phyloP scores from a whole-genome alignment of 2,888 invertebrate genomes.

The Conomelus anceps region DNA sequence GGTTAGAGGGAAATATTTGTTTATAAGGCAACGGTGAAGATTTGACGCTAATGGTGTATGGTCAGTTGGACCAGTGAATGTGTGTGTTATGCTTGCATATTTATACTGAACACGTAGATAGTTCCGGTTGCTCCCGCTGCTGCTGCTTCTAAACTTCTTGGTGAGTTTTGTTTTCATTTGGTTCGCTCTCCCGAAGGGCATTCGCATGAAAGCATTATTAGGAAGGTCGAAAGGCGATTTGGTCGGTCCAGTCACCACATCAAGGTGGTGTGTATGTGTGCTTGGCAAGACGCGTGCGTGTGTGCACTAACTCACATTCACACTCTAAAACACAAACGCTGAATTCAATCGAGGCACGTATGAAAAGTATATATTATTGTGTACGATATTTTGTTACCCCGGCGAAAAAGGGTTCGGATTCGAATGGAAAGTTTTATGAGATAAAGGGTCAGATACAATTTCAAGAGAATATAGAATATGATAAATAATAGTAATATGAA shows the following conservation, averaged over 20 bases:
- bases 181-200: background rate
- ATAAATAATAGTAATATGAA: too few relatives aligned
- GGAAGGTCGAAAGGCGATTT: background rate
- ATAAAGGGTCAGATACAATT: too few relatives aligned
- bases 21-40: background rate
- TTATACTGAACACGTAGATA: background rate
- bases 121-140: background rate
- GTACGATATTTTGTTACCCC: background rate
- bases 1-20: background rate
- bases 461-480: too few relatives aligned
- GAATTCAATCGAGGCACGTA: background rate
- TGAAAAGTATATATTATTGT: background rate
- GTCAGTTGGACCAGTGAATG: background rate
- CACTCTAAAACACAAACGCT: background rate
- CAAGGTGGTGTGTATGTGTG: too few relatives aligned
- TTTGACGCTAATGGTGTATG: background rate
- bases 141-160: background rate
- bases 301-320: background rate
- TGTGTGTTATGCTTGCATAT: background rate
- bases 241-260: background rate
- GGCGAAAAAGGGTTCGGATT: background rate
- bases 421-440: background rate
- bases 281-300: too few relatives aligned
- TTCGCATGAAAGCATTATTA: background rate
- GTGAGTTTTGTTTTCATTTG: background rate